Evolutionary conservation across 2,888 invertebrate species (phyloP), one percentile per base, ranked within the genome.

Genomic region (Leucozona laternaria): DNA sequence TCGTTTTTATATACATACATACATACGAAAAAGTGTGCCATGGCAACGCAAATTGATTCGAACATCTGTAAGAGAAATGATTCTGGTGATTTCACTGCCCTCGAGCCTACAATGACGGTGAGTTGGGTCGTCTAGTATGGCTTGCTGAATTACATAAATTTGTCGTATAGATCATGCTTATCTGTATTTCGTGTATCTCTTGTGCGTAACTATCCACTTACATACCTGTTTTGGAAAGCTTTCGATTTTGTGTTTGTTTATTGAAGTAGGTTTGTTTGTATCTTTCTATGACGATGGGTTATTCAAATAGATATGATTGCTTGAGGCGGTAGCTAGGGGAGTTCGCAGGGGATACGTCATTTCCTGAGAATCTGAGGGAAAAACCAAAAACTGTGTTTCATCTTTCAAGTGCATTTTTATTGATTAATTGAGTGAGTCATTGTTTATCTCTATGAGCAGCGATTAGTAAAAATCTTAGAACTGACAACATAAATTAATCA

Each of bases 21-120:
- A 76, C 17, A 37, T 22, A 76, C 17, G 17, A 5, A n/a, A 45
- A 10, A 48, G 20, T 31, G 34, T 25, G 6, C 20, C 17, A 79
- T 84, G 79, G 53, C 53, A 17, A 79, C 68, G 50, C 43, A 70
- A 70, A 66, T 64, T 17, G 62, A 64, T 17, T 53, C 73, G 22
- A 68, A 60, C 17, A 73, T n/a, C 20, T 73, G 28, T 20, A 50
- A 66, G 50, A 73, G 28, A 60, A 79, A 72, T 72, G 50, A 48
- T 40, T 79, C 48, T 43, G 57, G 20, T 20, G 66, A 43, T 45
- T 62, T 43, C 25, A 37, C n/a, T 25, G 7, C 37, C 4, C 22
- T 22, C 7, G 37, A 55, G 15, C 11, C 45, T 13, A 13, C 45
- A 11, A 25, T 13, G 40, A 48, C 5, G 80, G 75, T 76, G 76